Base-by-base conservation (phyloP, 2,113 vertebrate genomes). In the Trogon melanurus region DNA sequence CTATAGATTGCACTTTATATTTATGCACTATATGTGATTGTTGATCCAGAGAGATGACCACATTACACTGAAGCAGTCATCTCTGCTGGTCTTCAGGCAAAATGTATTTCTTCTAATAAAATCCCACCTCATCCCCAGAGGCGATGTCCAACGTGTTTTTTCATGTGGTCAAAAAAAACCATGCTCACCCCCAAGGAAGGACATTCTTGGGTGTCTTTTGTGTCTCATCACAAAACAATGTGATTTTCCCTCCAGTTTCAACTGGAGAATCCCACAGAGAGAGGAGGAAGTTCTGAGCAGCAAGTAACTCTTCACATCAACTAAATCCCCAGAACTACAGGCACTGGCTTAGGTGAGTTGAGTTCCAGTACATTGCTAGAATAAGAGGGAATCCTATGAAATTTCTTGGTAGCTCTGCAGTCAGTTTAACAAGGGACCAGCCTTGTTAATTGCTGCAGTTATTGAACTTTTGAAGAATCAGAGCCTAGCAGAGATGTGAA, bases 91-190 rank as follows among this genome's bases (percentile, higher is more conserved):
- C 53, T 72, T 56, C 25, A 67, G 57, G 44, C 27, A 79, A 48
- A 66, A 94, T 58, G 41, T 57, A 51, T 56, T 89, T 85, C 44
- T n/a, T 72, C 6, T 0, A 26, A 41, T 50, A 61, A 75, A 94
- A 67, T 65, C 44, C 32, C 30, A 48, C 29, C 34, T 82, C 17
- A 34, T 60, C 22, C 34, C 38, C 38, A 44, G 34, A 51, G 22
- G 29, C 1, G 1, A 9, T 15, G 16, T 84, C 45, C 61, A 64
- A 6, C 0, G 0, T 51, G 13, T 38, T 6, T 87, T 81, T 81
- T 53, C 38, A 41, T 1, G 0, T n/a, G 6, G 34, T 76, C 47
- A 3, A 4, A 65, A 29, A 47, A 15, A 61, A 19, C 27, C 11
- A 18, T 74, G 7, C 47, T 85, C 3, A 44, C 9, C 2, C 17